Evolutionary conservation across 2,888 invertebrate genomes (phyloP).

Genomic region (Conistra vaccinii): DNA sequence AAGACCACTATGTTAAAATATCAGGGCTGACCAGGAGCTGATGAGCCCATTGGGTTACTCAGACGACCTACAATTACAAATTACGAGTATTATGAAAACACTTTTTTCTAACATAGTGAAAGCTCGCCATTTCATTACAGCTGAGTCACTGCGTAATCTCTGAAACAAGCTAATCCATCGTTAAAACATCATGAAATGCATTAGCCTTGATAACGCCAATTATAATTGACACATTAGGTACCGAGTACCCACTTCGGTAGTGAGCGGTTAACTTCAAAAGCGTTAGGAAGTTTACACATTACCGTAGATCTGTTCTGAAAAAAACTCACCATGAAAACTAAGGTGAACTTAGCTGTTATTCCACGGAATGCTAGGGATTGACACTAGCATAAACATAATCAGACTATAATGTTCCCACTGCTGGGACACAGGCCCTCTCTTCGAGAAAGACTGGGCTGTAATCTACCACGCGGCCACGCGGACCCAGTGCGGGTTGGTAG

Average conservation of each 20-base stretch:
- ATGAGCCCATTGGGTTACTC: background rate
- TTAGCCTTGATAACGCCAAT: constrained; percentile 70
- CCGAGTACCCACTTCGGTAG: constrained; percentile 76
- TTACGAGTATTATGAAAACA: constrained; percentile 4
- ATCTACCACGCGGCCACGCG: no score
- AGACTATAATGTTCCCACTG: no score
- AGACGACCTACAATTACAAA: background rate
- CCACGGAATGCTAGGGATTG: background rate
- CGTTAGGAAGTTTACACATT: constrained; percentile 62
- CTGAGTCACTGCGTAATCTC: constrained; percentile 63
- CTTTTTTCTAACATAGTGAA: constrained; percentile 28
- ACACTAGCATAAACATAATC: no score
- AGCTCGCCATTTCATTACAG: constrained; percentile 37
- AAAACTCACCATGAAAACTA: background rate
- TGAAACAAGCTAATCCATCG: constrained; percentile 65
- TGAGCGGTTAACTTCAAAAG: constrained; percentile 74
- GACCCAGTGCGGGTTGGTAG: no score
- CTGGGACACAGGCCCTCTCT: no score
- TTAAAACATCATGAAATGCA: constrained; percentile 69
- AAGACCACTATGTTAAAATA: background rate
- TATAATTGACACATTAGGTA: constrained; percentile 75
- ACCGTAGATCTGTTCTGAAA: background rate
- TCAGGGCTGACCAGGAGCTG: background rate
- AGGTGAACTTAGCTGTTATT: background rate
- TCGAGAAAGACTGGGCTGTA: no score